These are phyloP conservation scores for Drosophila stalkeri DNA, from an alignment of 2,888 invertebrate species.

Conservation along the genomic window DNA sequence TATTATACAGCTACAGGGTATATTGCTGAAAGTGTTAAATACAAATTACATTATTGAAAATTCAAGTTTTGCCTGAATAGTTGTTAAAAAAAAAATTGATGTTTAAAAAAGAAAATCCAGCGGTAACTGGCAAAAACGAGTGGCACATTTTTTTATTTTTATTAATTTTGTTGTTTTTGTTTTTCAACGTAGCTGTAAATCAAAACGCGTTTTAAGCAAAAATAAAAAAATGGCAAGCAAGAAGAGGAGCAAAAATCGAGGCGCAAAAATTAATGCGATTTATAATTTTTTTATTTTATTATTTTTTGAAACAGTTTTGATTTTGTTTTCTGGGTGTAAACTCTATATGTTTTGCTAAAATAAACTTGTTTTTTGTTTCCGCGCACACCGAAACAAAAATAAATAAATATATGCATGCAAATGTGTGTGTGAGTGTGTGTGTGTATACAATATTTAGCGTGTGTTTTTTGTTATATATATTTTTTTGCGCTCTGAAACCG, in stretches of 20 bases:
- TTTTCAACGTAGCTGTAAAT: constrained; percentile 41
- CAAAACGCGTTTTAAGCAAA: constrained; percentile 39
- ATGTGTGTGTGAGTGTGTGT: constrained; percentile 33
- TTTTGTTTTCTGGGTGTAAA: constrained; percentile 42
- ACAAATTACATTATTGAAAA: not conserved
- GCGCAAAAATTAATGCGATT: constrained; percentile 37
- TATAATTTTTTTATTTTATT: not conserved
- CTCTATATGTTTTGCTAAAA: constrained; percentile 50
- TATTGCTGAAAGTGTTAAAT: not conserved
- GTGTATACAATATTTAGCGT: constrained; percentile 36
- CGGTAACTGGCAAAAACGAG: constrained; percentile 39
- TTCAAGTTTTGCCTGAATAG: constrained; percentile 13
- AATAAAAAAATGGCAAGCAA: constrained; percentile 2
- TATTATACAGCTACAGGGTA: not conserved
- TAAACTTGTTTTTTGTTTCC: constrained; percentile 60
- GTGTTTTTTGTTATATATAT: constrained; percentile 11
- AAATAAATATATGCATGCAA: constrained; percentile 30
- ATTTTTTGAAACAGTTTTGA: constrained; percentile 32
- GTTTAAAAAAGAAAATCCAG: constrained; percentile 33
- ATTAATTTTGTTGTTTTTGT: constrained; percentile 10
- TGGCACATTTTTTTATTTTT: constrained; percentile 19
- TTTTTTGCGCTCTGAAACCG: constrained; percentile 62
- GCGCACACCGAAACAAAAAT: constrained; percentile 17
- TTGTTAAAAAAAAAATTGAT: not conserved
- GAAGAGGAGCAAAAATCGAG: constrained; percentile 21